A percentile compares a stretch with the other conserved stretches of the same genome.
Conservation (phyloP, 2,888 invertebrate species). For the Nephrotoma appendiculata region DNA sequence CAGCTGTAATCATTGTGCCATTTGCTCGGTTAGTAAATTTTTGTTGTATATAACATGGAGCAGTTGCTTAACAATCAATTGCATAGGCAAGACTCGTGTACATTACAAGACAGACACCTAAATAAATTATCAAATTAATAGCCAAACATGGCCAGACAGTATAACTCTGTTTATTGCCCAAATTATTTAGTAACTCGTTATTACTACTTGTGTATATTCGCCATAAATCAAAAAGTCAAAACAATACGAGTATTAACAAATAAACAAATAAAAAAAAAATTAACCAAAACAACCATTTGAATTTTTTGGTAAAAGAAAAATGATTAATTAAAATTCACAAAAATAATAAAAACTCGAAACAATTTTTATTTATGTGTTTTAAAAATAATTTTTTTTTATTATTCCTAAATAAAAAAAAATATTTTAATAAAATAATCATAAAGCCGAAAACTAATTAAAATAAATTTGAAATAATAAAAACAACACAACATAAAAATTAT, state of each 20-base stretch:
- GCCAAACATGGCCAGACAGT: too few species aligned
- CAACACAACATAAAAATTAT: neutral
- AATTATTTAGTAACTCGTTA: neutral
- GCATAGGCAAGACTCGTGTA: too few species aligned
- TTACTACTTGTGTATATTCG: neutral
- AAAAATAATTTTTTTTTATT: neutral
- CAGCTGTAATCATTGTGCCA: too few species aligned
- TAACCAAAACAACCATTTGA: neutral
- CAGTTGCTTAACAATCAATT: too few species aligned
- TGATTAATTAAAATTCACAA: neutral
- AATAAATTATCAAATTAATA: too few species aligned
- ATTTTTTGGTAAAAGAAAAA: neutral
- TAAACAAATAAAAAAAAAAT: neutral
- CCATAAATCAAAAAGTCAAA: neutral
- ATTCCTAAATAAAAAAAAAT: neutral
- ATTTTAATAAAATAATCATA: neutral
- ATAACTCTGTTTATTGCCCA: neutral
- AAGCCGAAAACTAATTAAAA: neutral
- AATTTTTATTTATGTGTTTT: neutral
- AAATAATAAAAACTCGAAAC: neutral
- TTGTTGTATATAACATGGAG: too few species aligned
- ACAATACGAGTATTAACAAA: neutral
- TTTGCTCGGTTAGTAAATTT: too few species aligned
- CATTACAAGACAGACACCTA: too few species aligned
- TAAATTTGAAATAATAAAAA: neutral